phyloP scores from a whole-genome alignment of 2,888 invertebrate genomes.

The Notodonta dromedarius region DNA sequence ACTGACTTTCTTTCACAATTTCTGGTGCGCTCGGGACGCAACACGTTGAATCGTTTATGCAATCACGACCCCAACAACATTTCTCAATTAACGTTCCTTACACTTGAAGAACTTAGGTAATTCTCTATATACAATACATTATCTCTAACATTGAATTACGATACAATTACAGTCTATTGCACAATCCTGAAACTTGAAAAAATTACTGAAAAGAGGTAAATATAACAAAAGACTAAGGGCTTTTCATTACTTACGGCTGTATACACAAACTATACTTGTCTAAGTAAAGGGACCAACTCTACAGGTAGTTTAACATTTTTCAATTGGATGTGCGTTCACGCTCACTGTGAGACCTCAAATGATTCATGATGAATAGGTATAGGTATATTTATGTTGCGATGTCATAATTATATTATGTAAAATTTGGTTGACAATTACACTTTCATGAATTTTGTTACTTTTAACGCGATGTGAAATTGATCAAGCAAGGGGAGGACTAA shows the following conservation, averaged over 20 bases:
- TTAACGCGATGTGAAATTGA: not conserved
- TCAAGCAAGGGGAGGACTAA: conserved; percentile 1
- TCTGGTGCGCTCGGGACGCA: conserved; percentile 23
- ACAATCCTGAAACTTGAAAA: not conserved
- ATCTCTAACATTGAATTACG: no score
- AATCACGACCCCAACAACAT: conserved; percentile 4
- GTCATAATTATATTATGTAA: not conserved
- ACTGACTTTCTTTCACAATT: conserved; percentile 44
- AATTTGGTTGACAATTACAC: not conserved
- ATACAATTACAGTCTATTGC: not conserved
- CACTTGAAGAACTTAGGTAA: not conserved
- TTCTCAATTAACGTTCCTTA: not conserved
- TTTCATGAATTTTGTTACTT: not conserved
- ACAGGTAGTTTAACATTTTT: no score
- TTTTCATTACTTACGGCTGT: no score
- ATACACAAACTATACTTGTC: no score
- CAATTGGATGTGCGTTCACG: no score
- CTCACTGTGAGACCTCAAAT: no score
- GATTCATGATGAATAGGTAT: no score
- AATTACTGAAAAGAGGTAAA: no score
- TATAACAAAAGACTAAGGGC: no score
- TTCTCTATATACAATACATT: no score
- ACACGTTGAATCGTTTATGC: conserved; percentile 17
- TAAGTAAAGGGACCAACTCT: no score
- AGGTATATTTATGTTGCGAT: no score